Conservation (phyloP, 1,140 invertebrate species). For the Laodelphax striatellus region DNA sequence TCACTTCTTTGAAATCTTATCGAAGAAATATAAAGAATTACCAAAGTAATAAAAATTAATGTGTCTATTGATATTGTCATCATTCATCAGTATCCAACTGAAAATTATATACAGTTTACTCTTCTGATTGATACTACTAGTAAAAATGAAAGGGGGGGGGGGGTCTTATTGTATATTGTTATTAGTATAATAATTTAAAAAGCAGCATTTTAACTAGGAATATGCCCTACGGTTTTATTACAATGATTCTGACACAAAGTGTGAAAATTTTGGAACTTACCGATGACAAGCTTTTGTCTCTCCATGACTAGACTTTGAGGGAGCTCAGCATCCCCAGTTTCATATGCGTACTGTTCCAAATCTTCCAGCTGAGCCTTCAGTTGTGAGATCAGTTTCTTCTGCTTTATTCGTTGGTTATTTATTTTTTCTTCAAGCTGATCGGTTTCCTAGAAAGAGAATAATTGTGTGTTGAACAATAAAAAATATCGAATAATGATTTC, state of each 20-base stretch:
- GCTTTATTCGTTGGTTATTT: conserved; percentile 51
- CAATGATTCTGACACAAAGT: too few species aligned
- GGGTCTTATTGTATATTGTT: too few species aligned
- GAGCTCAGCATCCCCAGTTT: conserved; percentile 67
- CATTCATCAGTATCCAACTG: neutral
- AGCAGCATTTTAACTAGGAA: too few species aligned
- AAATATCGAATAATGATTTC: too few species aligned
- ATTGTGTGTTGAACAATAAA: neutral
- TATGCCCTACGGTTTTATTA: too few species aligned
- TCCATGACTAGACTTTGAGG: conserved; percentile 74
- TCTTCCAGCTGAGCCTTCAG: conserved; percentile 88
- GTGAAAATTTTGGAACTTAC: conserved; percentile 27
- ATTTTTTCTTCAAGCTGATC: conserved; percentile 51
- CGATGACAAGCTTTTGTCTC: conserved; percentile 78
- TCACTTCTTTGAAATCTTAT: too few species aligned
- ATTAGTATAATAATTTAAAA: too few species aligned
- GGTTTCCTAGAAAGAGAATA: conserved; percentile 30
- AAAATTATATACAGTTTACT: neutral
- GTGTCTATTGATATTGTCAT: too few species aligned
- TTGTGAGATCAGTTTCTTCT: conserved; percentile 78
- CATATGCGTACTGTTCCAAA: conserved; percentile 87
- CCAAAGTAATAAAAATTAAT: too few species aligned
- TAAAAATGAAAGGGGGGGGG: too few species aligned
- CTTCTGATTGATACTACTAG: too few species aligned
- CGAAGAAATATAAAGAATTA: too few species aligned